Conservation (phyloP, 2,113 vertebrate species). For the Camelus dromedarius region DNA sequence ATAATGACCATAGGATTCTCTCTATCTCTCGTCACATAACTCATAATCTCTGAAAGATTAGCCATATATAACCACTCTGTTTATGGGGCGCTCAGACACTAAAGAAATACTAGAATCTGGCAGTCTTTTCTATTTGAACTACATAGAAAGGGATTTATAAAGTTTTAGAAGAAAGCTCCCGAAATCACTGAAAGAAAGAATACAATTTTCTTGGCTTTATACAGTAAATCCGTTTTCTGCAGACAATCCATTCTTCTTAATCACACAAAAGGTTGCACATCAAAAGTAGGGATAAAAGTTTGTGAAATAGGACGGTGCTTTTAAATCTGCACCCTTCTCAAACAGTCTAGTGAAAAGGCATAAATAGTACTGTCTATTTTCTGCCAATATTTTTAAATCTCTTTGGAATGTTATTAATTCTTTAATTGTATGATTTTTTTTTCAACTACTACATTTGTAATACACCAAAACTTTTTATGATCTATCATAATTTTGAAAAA, state of each 20-base stretch:
- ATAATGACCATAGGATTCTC: not conserved
- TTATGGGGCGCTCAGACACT: constrained; percentile 5
- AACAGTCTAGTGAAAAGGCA: not conserved
- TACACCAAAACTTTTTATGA: not conserved
- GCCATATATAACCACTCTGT: not conserved
- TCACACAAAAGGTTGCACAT: not conserved
- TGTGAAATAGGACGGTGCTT: not conserved
- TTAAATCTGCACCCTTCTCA: not conserved
- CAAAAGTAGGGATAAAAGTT: constrained; percentile 33
- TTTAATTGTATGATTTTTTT: not conserved
- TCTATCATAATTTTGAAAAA: not conserved
- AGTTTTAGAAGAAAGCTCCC: not conserved
- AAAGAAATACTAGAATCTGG: constrained; percentile 24
- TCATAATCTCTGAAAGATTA: constrained; percentile 42
- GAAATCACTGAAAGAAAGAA: constrained; percentile 39
- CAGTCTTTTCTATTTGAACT: constrained; percentile 31
- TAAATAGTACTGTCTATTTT: not conserved
- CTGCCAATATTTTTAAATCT: not conserved
- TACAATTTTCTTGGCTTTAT: constrained; percentile 44
- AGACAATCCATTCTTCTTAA: constrained; percentile 38
- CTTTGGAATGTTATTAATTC: not conserved
- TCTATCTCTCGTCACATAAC: not conserved
- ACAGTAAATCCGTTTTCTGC: constrained; percentile 32
- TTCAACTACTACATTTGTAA: not conserved
- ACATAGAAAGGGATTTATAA: constrained; percentile 44